Evolutionary conservation across 2,113 vertebrate genomes (phyloP).

Genomic region (Pipa parva): DNA sequence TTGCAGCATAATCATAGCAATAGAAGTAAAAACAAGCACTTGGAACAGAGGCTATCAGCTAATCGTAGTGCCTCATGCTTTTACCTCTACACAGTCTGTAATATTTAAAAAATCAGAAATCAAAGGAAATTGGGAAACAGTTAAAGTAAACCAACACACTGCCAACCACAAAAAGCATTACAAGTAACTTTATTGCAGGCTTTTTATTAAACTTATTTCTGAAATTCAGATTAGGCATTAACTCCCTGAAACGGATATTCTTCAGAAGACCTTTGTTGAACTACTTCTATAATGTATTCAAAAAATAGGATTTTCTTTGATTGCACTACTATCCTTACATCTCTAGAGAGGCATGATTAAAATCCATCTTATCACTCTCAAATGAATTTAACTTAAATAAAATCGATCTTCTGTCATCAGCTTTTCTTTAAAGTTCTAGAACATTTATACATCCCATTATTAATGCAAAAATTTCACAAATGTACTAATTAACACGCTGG

Average conservation of each 20-base stretch:
- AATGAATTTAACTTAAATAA: slow-evolving; percentile 21
- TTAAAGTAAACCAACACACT: background rate
- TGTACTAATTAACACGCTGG: background rate
- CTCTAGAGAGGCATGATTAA: slow-evolving; percentile 1
- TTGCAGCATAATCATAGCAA: no score
- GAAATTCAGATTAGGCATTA: slow-evolving; percentile 1
- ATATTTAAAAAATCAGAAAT: no score
- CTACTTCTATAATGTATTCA: background rate
- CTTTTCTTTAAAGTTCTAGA: background rate
- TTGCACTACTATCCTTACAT: background rate
- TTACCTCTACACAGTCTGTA: no score
- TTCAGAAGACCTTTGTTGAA: background rate
- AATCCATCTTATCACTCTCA: slow-evolving; percentile 6
- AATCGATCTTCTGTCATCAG: background rate
- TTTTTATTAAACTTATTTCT: background rate
- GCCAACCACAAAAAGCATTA: background rate
- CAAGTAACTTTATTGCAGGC: background rate
- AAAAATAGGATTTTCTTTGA: slow-evolving; percentile 6
- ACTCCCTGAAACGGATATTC: background rate
- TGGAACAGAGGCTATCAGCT: no score
- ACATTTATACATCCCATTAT: background rate
- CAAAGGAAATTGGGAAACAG: no score
- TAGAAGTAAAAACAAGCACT: no score
- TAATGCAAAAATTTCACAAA: background rate
- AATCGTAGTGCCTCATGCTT: no score